Base-by-base conservation (phyloP, 2,113 vertebrate genomes). In the Buteo buteo region DNA sequence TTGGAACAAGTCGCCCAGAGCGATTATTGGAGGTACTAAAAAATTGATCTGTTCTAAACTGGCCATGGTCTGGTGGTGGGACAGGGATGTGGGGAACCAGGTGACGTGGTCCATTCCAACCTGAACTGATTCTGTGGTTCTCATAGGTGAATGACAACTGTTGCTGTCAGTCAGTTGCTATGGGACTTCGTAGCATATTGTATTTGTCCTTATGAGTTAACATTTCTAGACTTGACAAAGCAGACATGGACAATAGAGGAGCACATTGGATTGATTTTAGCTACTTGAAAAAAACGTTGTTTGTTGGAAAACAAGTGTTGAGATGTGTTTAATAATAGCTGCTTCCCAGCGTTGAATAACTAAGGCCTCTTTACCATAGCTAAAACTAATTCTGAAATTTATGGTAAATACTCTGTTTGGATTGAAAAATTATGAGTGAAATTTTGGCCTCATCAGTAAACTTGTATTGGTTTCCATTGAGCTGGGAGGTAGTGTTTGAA, bases 211-310 rank as follows among this genome's bases (percentile, higher is more conserved):
- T 91, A 22, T 1, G 6, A 61, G 28, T 67, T 25, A 36, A 19
- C 10, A 7, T 71, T 69, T 65, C 44, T 70, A 28, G 40, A 32
- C 61, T 58, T 80, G 36, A 25, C 16, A 64, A 36, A 82, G 42
- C n/a, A 74, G 73, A 57, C 24, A 2, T 0, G 2, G 61, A 38
- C 15, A 38, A 2, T 6, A 10, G 21, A 61, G 19, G 2, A 24
- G 25, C 34, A n/a, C 21, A 7, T 3, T 24, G 18, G 3, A 45
- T 12, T 55, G 25, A 67, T 88, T 16, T 70, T 82, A 82, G 25
- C 32, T 38, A 45, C 38, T 28, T 2, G 3, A 28, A 7, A 52
- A 40, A 54, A 55, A 31, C 2, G 1, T 10, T 7, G 4, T 49
- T 80, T 21, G 2, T 19, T 66, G 58, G 47, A 57, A 65, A 95